phyloP scores from a whole-genome alignment of 92 coral and sea anemone species.

The Palythoa heliodiscus region DNA sequence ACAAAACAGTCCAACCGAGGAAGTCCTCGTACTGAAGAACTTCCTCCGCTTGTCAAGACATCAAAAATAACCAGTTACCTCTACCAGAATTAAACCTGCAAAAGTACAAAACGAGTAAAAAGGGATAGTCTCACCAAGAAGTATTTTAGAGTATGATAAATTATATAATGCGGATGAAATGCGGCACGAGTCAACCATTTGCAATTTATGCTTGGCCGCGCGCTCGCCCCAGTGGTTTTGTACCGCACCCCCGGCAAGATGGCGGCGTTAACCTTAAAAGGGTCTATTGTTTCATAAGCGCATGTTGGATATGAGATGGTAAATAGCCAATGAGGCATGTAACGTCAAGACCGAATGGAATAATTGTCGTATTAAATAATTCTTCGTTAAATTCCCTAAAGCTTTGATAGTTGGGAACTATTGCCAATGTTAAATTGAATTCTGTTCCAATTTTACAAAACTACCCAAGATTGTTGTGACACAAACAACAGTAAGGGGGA shows the following conservation, averaged over 20 bases:
- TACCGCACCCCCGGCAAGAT: slow-evolving; percentile 2
- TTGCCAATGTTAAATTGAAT: too few species aligned
- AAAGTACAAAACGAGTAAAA: neutral
- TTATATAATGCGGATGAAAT: neutral
- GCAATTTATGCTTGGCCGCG: slow-evolving; percentile 1
- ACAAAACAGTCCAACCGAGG: slow-evolving; percentile 54
- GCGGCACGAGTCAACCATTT: neutral
- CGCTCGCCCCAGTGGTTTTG: slow-evolving; percentile 17
- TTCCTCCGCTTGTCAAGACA: too few species aligned
- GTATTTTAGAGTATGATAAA: neutral
- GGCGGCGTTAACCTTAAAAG: slow-evolving; percentile 16
- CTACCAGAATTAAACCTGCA: neutral
- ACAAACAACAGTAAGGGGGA: too few species aligned
- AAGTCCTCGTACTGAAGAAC: neutral
- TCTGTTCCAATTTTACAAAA: too few species aligned
- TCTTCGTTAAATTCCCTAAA: too few species aligned
- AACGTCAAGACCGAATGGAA: too few species aligned
- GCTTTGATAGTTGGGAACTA: too few species aligned
- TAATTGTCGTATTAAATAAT: too few species aligned
- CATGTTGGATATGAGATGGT: too few species aligned
- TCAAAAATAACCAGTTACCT: neutral
- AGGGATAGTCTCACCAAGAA: neutral
- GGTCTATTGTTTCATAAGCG: too few species aligned
- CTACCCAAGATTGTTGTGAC: too few species aligned
- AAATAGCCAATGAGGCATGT: too few species aligned